Evolutionary conservation across 1,140 invertebrate species (phyloP).

Genomic region (Drosophila yakuba): DNA sequence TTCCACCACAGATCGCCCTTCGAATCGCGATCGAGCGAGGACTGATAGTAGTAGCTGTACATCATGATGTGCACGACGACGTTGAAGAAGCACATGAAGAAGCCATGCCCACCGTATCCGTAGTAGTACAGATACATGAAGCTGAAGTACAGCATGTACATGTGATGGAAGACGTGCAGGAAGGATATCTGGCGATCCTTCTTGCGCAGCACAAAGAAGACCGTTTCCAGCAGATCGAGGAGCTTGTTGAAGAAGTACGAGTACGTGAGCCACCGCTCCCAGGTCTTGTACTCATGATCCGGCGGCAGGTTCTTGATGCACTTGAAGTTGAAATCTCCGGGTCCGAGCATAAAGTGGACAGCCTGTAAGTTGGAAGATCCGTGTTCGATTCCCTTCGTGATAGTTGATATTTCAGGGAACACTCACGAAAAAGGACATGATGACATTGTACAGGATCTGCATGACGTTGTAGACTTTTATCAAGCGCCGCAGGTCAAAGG

Average conservation of each 20-base stretch:
- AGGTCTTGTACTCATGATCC: constrained; percentile 37
- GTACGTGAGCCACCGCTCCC: constrained; percentile 40
- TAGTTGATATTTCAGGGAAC: not conserved
- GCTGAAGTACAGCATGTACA: constrained; percentile 74
- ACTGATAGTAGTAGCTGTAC: constrained; percentile 41
- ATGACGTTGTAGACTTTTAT: constrained; percentile 92
- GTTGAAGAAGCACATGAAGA: constrained; percentile 41
- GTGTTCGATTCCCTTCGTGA: no score
- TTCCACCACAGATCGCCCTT: constrained; percentile 33
- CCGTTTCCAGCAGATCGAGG: constrained; percentile 52
- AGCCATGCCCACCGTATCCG: constrained; percentile 87
- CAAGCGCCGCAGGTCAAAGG: constrained; percentile 89
- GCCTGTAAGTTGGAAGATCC: constrained; percentile 7
- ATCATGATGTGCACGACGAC: constrained; percentile 35
- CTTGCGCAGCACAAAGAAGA: constrained; percentile 67
- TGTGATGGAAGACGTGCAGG: constrained; percentile 85
- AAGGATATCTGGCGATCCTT: constrained; percentile 52
- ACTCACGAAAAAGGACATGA: constrained; percentile 32
- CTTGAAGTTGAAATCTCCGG: constrained; percentile 25
- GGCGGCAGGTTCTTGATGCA: constrained; percentile 38
- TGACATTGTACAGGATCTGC: constrained; percentile 85
- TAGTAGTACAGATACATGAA: constrained; percentile 36
- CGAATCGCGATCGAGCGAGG: not conserved
- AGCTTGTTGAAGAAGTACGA: constrained; percentile 59
- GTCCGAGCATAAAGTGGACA: constrained; percentile 19